phyloP scores from a whole-genome alignment of 1,140 invertebrate genomes.

The Caenorhabditis tropicalis region DNA sequence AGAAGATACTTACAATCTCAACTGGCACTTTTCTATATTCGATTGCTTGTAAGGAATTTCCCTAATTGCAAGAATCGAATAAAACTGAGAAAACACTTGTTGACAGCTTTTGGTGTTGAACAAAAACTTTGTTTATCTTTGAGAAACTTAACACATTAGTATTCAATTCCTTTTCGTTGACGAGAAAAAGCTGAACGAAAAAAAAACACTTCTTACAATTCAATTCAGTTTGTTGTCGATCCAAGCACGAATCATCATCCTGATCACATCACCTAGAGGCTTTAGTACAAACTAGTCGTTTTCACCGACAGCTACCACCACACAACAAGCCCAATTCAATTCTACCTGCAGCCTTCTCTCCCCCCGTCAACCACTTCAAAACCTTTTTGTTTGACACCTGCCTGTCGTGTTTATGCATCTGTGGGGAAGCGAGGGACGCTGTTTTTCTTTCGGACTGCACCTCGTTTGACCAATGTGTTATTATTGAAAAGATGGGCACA shows the following conservation, averaged over 20 bases:
- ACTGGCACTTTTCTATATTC: no score
- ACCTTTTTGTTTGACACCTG: constrained; percentile 37
- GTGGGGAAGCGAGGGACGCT: not conserved
- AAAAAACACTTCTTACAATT: constrained; percentile 19
- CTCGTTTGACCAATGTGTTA: not conserved
- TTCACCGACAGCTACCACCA: not conserved
- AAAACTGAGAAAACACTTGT: not conserved
- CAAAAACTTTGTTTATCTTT: constrained; percentile 2
- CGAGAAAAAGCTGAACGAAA: not conserved
- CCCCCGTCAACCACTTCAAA: constrained; percentile 37
- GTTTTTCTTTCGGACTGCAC: constrained; percentile 34
- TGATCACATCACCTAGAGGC: constrained; percentile 36
- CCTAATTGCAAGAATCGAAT: no score
- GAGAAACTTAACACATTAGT: constrained; percentile 29
- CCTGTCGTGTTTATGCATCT: constrained; percentile 27
- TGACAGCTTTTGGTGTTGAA: not conserved
- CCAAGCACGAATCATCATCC: constrained; percentile 16
- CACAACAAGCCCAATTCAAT: constrained; percentile 26
- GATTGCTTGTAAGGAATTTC: no score
- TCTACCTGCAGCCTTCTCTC: constrained; percentile 17
- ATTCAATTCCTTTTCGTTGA: not conserved
- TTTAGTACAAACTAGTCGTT: constrained; percentile 29
- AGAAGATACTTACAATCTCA: no score
- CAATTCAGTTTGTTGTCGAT: constrained; percentile 27
- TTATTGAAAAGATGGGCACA: not conserved